Evolutionary conservation across 2,888 invertebrate species (phyloP).

Genomic region (Sphaeridia pumilis): DNA sequence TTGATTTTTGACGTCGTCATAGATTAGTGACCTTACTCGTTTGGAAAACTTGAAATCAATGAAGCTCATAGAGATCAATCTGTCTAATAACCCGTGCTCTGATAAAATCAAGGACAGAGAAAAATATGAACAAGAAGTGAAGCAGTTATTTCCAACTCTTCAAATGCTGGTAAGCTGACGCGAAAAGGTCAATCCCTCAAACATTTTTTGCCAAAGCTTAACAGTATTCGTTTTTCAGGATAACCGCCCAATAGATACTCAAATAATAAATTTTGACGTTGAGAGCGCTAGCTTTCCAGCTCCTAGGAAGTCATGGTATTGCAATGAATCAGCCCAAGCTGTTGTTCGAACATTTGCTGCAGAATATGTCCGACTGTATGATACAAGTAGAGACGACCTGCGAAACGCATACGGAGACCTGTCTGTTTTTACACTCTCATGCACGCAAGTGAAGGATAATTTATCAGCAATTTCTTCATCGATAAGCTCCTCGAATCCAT

Average conservation of each 20-base stretch:
- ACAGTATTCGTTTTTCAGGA: constrained; percentile 57
- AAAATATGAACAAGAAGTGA: constrained; percentile 61
- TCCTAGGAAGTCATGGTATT: constrained; percentile 46
- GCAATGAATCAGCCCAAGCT: constrained; percentile 49
- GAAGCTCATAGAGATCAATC: constrained; percentile 6
- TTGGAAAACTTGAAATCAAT: constrained; percentile 9
- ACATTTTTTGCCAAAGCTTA: no score
- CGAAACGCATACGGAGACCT: constrained; percentile 80
- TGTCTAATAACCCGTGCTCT: constrained; percentile 8
- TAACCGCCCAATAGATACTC: constrained; percentile 53
- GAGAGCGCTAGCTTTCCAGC: constrained; percentile 52
- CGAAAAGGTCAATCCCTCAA: no score
- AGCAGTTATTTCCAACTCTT: constrained; percentile 77
- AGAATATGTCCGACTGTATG: constrained; percentile 73
- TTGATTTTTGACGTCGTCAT: no score
- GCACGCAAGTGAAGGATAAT: constrained; percentile 11
- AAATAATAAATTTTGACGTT: constrained; percentile 79
- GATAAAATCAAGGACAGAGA: constrained; percentile 5
- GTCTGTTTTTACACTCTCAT: constrained; percentile 57
- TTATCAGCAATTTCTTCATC: constrained; percentile 1
- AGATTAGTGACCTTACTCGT: constrained; percentile 7
- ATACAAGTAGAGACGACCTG: constrained; percentile 60
- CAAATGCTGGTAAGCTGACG: constrained; percentile 73
- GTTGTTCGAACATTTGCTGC: constrained; percentile 70
- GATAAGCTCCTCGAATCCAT: no score